Conservation (phyloP, 2,113 vertebrate species). For the Synodontis membranacea region DNA sequence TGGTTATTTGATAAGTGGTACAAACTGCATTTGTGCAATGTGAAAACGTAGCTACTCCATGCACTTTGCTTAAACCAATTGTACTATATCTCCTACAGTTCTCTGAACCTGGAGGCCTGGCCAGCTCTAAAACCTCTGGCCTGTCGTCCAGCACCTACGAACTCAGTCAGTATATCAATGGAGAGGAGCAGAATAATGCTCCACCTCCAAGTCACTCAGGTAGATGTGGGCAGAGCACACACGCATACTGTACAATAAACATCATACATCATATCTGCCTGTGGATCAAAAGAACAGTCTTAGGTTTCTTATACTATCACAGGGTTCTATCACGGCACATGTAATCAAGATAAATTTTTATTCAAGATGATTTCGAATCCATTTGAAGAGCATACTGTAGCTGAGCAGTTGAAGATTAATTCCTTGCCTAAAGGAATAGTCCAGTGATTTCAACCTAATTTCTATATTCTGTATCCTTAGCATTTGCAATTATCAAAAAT, state of each 20-base stretch:
- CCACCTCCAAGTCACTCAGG: slow-evolving; percentile 22
- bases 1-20: neutral
- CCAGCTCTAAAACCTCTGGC: slow-evolving; percentile 78
- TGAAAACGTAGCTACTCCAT: neutral
- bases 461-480: neutral
- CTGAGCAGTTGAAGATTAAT: neutral
- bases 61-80: neutral
- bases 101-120: slow-evolving; percentile 71
- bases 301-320: neutral
- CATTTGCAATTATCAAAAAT: neutral
- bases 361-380: neutral
- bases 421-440: neutral
- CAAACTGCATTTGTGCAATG: neutral
- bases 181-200: slow-evolving; percentile 42
- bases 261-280: neutral
- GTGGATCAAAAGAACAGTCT: neutral
- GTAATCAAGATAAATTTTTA: neutral
- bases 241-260: neutral
- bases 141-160: slow-evolving; percentile 85
- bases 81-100: neutral
- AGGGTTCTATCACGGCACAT: neutral
- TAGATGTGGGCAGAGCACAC: slow-evolving; percentile 65
- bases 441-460: neutral
- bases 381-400: neutral
- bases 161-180: slow-evolving; percentile 86